Evolutionary conservation across 2,113 vertebrate genomes (phyloP), one percentile per base, ranked within the genome.

Genomic region (Dicrurus megarhynchus): DNA sequence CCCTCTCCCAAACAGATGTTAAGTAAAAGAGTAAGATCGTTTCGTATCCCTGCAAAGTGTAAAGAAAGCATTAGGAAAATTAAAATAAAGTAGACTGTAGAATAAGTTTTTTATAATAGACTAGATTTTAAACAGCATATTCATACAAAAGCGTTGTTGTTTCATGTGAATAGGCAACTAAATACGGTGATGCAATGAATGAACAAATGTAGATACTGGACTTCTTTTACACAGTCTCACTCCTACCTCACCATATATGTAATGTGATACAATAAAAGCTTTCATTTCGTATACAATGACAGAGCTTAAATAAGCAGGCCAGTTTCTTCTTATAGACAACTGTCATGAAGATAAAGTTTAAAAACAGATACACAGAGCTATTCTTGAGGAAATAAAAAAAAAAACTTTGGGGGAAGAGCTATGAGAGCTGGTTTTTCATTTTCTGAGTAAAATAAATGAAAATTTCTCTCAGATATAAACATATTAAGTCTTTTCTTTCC

Each of bases 241-340:
- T 78, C 65, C 73, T 92, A 84, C 76, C 57, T 96, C 86, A 96
- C 88, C 69, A 73, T 96, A 89, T 94, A 92, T 78, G 95, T 92
- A 96, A 95, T 30, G 21, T 27, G 64, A 95, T 96, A 97, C 86
- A 96, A 93, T 95, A 95, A 97, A 96, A 95, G 88, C 92, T 84
- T 97, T 96, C 86, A 89, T 89, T 95, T 75, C 0, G 5, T 95
- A 68, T 87, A 95, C 92, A 95, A 93, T 90, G 89, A 57, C 86
- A 78, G 86, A 78, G 56, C 69, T 92, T 90, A 96, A 95, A 95
- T 89, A 94, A 94, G 56, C 47, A 81, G 56, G 16, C 41, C 73
- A 65, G 10, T 68, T 92, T 89, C 91, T 93, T 75, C 86, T 64
- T 92, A 71, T 71, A 78, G 76, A 61, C 65, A 93, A 13, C 68